Percentiles rank a stretch among this genome's conserved stretches.
Conservation (phyloP, 2,113 vertebrate genomes). For the Cichladusa arquata region DNA sequence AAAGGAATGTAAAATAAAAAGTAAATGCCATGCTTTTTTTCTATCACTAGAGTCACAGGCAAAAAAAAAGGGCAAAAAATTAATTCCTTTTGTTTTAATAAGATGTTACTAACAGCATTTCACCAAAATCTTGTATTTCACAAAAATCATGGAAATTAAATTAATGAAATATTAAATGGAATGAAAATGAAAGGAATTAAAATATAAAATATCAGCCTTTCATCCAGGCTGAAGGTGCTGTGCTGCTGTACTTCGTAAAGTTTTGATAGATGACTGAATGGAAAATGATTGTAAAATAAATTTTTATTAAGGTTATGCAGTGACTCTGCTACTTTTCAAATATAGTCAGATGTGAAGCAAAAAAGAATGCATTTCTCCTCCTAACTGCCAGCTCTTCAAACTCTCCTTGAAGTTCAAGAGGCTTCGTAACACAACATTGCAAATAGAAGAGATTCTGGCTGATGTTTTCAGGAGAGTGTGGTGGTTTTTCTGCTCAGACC, state of each 20-base stretch:
- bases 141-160: neutral
- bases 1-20: neutral
- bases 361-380: neutral
- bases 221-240: neutral
- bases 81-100: neutral
- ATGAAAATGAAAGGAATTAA: neutral
- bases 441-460: neutral
- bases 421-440: neutral
- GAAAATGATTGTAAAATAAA: neutral
- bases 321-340: neutral
- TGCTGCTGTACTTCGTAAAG: neutral
- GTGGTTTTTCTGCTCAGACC: neutral
- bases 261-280: neutral
- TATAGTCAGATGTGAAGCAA: neutral
- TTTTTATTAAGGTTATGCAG: neutral
- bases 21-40: neutral
- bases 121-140: neutral
- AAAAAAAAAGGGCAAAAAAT: neutral
- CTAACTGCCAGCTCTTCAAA: neutral
- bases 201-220: neutral
- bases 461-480: neutral
- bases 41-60: neutral
- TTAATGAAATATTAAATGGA: neutral
- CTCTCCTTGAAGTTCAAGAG: neutral
- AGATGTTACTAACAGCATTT: neutral